These are phyloP conservation scores for Palloptera scutellata DNA, from an alignment of 2,888 invertebrate species.

Conservation along the genomic window DNA sequence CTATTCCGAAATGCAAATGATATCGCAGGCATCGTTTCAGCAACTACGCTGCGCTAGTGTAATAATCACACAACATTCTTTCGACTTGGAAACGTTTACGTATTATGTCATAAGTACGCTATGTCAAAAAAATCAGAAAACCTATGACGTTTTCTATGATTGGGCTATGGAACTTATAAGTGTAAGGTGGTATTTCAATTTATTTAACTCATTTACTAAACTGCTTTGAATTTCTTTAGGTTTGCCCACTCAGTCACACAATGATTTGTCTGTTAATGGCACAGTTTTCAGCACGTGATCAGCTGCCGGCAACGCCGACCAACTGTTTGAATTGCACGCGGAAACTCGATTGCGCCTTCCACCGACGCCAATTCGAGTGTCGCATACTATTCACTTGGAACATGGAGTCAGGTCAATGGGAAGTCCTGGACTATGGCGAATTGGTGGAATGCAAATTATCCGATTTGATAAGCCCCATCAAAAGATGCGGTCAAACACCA, in stretches of 20 bases:
- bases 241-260: slow-evolving; percentile 60
- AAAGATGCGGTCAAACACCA: slow-evolving; percentile 46
- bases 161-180: slow-evolving; percentile 63
- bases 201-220: not conserved
- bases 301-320: slow-evolving; percentile 47
- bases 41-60: slow-evolving; percentile 60
- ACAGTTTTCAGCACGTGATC: slow-evolving; percentile 63
- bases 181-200: slow-evolving; percentile 42
- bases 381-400: slow-evolving; percentile 64
- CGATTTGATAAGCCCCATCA: slow-evolving; percentile 50
- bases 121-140: slow-evolving; percentile 64
- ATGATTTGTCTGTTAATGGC: slow-evolving; percentile 62
- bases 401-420: slow-evolving; percentile 62
- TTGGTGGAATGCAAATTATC: slow-evolving; percentile 52
- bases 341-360: slow-evolving; percentile 59
- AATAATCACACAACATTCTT: slow-evolving; percentile 63
- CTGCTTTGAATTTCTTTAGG: slow-evolving; percentile 37
- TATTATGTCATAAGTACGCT: slow-evolving; percentile 63
- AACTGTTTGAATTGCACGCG: slow-evolving; percentile 60
- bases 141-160: slow-evolving; percentile 63
- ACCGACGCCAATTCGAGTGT: slow-evolving; percentile 62
- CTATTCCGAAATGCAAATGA: slow-evolving; percentile 65
- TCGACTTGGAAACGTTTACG: slow-evolving; percentile 63
- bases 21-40: slow-evolving; percentile 62
- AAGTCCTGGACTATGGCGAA: slow-evolving; percentile 63